A percentile compares a stretch with the other conserved stretches of the same genome.
Conservation (phyloP, 2,888 invertebrate species). For the Dioctria linearis region DNA sequence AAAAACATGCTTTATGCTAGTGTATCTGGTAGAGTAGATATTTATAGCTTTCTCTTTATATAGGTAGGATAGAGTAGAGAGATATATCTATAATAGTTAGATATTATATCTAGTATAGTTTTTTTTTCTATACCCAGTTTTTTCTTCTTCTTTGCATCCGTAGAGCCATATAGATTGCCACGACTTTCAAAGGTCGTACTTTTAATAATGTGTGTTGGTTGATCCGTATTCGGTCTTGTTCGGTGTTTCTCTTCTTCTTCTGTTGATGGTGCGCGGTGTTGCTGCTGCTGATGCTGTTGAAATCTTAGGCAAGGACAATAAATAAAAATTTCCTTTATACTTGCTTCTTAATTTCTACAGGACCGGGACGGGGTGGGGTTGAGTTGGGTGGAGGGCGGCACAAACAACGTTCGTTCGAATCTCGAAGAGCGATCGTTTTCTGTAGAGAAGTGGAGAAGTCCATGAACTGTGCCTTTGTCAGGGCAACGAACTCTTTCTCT, state of each 20-base stretch:
- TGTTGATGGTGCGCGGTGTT: not conserved
- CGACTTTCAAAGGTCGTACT: not conserved
- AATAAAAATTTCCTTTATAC: constrained; percentile 3
- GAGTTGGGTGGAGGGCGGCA: not conserved
- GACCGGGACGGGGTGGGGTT: not conserved
- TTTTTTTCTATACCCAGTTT: not conserved
- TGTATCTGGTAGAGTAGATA: not conserved
- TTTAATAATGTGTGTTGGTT: not conserved
- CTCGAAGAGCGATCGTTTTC: not conserved
- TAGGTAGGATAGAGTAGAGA: no score
- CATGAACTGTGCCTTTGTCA: not conserved
- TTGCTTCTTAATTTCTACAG: not conserved
- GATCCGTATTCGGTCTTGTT: not conserved
- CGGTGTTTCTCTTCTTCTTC: not conserved
- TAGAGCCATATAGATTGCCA: not conserved
- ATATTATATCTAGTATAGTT: no score
- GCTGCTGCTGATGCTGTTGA: not conserved
- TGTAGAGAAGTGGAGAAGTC: no score
- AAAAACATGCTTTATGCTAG: not conserved
- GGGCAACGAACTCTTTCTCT: not conserved
- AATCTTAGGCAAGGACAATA: constrained; percentile 1
- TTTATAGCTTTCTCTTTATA: constrained; percentile 8
- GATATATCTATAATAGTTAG: no score
- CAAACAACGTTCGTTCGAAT: not conserved
- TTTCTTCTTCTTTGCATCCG: not conserved